phyloP scores from a whole-genome alignment of 2,113 vertebrate genomes.

The Oncorhynchus keta region DNA sequence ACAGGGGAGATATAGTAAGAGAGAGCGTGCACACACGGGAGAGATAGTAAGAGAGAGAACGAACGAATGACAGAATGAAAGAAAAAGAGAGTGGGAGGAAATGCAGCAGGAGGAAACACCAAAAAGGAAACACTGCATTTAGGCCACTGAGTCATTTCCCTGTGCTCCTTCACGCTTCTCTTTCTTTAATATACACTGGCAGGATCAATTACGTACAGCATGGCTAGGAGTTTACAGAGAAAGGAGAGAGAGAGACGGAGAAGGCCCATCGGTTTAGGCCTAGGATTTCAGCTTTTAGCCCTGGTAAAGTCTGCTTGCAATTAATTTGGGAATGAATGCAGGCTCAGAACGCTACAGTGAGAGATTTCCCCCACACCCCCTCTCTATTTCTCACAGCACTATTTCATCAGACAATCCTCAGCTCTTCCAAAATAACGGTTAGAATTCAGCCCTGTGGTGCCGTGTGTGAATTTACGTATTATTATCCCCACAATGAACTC shows the following conservation, averaged over 20 bases:
- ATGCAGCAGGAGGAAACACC: conserved; percentile 41
- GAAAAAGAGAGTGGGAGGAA: conserved; percentile 15
- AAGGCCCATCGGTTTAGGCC: conserved; percentile 49
- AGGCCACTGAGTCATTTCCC: conserved; percentile 71
- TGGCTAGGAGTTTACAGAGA: conserved; percentile 48
- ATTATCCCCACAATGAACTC: conserved; percentile 13
- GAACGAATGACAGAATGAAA: conserved; percentile 6
- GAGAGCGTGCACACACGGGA: not conserved
- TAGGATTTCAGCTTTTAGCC: conserved; percentile 66
- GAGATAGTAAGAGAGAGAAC: not conserved
- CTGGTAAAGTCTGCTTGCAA: conserved; percentile 60
- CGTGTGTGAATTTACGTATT: not conserved
- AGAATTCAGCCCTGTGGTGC: conserved; percentile 11
- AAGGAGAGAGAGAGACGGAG: conserved; percentile 17
- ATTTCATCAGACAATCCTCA: conserved; percentile 34
- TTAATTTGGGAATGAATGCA: conserved; percentile 71
- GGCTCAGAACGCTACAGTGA: conserved; percentile 45
- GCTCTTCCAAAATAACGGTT: conserved; percentile 12
- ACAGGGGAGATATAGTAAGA: too few relatives aligned
- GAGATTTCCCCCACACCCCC: not conserved
- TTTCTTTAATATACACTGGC: conserved; percentile 57
- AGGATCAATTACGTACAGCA: conserved; percentile 73
- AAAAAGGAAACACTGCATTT: conserved; percentile 64
- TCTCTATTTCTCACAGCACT: conserved; percentile 47
- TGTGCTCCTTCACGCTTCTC: conserved; percentile 28